Conservation (phyloP, 1,140 invertebrate genomes). For the Homarus americanus region DNA sequence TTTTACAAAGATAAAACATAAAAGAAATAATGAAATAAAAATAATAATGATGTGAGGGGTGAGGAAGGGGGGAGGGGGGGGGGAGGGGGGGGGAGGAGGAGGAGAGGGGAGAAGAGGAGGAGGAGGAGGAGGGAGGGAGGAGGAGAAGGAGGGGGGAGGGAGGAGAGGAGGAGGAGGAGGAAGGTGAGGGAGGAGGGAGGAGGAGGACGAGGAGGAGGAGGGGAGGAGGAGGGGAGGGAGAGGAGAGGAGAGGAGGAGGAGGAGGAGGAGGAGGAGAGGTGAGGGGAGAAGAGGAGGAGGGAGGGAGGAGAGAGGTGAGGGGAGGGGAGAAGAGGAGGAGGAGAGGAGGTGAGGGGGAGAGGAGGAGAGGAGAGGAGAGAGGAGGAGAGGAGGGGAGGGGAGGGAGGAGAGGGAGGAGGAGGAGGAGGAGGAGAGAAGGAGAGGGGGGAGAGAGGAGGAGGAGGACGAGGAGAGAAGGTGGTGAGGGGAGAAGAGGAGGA, state of each 20-base stretch:
- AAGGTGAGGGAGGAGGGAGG: not conserved
- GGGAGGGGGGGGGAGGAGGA: not conserved
- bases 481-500: not conserved
- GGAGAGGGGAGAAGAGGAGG: not conserved
- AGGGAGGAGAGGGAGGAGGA: no score
- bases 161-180: not conserved
- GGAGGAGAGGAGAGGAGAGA: no score
- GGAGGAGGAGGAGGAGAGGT: no score
- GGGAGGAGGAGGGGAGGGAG: no score
- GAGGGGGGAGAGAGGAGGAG: constrained; percentile 13
- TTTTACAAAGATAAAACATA: not conserved
- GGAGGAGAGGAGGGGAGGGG: no score
- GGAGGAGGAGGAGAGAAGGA: not conserved
- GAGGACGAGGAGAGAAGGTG: not conserved
- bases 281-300: no score
- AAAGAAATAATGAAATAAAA: no score
- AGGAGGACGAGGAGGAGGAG: no score
- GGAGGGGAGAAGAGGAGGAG: no score
- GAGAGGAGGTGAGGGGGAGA: no score
- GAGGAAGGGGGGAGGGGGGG: not conserved
- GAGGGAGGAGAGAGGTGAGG: no score
- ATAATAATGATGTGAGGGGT: not conserved
- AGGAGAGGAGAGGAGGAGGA: no score
- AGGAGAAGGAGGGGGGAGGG: not conserved
- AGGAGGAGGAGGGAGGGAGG: not conserved